phyloP scores from a whole-genome alignment of 2,797 vertebrate genomes.

The Catamblyrhynchus diadema region DNA sequence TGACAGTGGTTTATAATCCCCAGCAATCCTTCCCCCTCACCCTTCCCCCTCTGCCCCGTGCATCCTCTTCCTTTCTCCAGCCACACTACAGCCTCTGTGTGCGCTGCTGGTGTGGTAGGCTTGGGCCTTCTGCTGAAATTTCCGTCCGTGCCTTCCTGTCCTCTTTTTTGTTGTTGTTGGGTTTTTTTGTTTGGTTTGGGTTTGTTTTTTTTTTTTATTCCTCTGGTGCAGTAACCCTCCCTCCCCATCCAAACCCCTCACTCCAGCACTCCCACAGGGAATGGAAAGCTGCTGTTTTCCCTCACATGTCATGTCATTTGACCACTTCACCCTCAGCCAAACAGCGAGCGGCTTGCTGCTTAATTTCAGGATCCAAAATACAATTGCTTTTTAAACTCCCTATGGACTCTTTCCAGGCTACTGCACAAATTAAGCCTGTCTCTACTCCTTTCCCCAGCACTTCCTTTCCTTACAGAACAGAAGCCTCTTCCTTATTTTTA shows the following conservation, averaged over 20 bases:
- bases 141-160: background rate
- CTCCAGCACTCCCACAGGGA: background rate
- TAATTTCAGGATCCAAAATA: slow-evolving; percentile 60
- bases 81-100: background rate
- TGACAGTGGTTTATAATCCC: slow-evolving; percentile 21
- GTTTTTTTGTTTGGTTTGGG: background rate
- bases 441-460: slow-evolving; percentile 22
- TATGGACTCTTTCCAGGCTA: slow-evolving; percentile 52
- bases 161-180: background rate
- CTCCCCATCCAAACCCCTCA: background rate
- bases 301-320: slow-evolving; percentile 48
- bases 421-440: slow-evolving; percentile 52
- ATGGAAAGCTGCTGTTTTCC: slow-evolving; percentile 44
- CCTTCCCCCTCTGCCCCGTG: background rate
- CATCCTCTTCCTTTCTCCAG: slow-evolving; percentile 18
- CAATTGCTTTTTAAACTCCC: slow-evolving; percentile 63
- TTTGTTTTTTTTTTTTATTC: background rate
- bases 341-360: background rate
- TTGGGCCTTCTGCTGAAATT: slow-evolving; percentile 18
- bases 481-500: slow-evolving; percentile 8
- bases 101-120: background rate
- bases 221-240: background rate
- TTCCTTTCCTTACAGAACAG: slow-evolving; percentile 25
- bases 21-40: background rate
- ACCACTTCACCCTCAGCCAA: slow-evolving; percentile 51